Percentiles rank a stretch among this genome's conserved stretches.
Evolutionary conservation across 2,797 vertebrate species (phyloP).

Genomic region (Epinephelus awoara): DNA sequence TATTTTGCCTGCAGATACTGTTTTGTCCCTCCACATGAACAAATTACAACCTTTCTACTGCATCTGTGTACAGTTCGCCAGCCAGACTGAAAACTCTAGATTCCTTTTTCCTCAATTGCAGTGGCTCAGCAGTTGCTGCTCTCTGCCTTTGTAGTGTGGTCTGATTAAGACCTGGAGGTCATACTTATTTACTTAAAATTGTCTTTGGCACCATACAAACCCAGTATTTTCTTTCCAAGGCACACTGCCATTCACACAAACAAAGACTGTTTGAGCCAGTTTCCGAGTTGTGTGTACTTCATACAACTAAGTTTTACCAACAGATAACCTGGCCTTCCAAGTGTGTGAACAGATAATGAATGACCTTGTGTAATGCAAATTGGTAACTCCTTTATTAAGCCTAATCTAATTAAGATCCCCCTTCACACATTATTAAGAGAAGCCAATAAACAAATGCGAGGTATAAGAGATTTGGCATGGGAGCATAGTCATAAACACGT

Average conservation of each 20-base stretch:
- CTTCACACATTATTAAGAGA: conserved; percentile 79
- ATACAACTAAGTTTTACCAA: conserved; percentile 47
- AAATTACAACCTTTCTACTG: neutral
- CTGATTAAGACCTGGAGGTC: conserved; percentile 8
- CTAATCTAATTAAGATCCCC: conserved; percentile 81
- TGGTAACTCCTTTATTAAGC: conserved; percentile 74
- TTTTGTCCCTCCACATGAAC: neutral
- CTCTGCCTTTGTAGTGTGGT: neutral
- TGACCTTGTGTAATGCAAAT: conserved; percentile 80
- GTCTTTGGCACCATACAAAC: conserved; percentile 18
- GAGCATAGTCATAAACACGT: conserved; percentile 74
- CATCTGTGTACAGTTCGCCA: neutral
- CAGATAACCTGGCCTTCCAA: conserved; percentile 63
- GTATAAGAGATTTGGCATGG: conserved; percentile 74
- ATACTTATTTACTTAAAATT: conserved; percentile 33
- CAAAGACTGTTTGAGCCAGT: conserved; percentile 16
- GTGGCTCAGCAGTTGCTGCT: neutral
- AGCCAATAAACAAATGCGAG: conserved; percentile 77
- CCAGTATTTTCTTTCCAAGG: neutral
- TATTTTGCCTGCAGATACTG: neutral
- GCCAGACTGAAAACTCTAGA: neutral
- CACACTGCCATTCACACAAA: conserved; percentile 4
- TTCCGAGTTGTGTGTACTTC: conserved; percentile 10
- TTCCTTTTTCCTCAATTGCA: neutral
- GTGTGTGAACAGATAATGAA: conserved; percentile 67